These are phyloP conservation scores for Enteromius anoplus DNA, from an alignment of 2,797 vertebrate species.

Conservation along the genomic window DNA sequence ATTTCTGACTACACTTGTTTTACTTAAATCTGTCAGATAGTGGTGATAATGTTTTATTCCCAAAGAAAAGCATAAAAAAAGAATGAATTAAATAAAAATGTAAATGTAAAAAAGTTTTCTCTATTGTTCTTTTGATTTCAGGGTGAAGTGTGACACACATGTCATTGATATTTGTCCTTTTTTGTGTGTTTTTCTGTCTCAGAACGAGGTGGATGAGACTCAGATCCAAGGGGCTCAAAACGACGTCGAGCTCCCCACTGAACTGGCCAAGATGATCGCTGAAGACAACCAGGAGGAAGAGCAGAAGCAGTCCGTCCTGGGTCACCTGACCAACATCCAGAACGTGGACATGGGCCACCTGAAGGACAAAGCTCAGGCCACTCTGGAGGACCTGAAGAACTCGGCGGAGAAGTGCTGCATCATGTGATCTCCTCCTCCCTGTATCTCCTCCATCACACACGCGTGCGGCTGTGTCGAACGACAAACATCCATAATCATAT, in stretches of 20 bases:
- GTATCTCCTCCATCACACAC: conserved; percentile 41
- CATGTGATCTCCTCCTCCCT: conserved; percentile 83
- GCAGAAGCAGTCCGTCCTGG: conserved; percentile 90
- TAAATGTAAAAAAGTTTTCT: background rate
- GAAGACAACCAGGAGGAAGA: conserved; percentile 93
- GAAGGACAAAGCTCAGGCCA: conserved; percentile 95
- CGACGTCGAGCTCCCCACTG: conserved; percentile 88
- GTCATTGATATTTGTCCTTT: background rate
- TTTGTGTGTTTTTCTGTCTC: conserved; percentile 35
- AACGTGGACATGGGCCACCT: conserved; percentile 91
- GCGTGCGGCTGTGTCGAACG: background rate
- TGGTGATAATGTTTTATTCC: background rate
- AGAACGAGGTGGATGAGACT: conserved; percentile 90
- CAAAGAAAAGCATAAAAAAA: background rate
- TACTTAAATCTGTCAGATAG: background rate
- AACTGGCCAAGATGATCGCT: conserved; percentile 96
- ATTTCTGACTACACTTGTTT: background rate
- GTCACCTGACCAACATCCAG: conserved; percentile 92
- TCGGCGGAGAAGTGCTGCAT: conserved; percentile 91
- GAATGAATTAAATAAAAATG: background rate
- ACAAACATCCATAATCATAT: conserved; percentile 50
- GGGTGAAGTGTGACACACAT: background rate
- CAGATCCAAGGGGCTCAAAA: conserved; percentile 94
- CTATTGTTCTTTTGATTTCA: background rate
- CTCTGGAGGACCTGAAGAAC: conserved; percentile 93